A percentile compares a stretch with the other conserved stretches of the same genome.
These are phyloP conservation scores for Synergus gifuensis DNA, from an alignment of 2,888 invertebrate genomes.

Conservation along the genomic window DNA sequence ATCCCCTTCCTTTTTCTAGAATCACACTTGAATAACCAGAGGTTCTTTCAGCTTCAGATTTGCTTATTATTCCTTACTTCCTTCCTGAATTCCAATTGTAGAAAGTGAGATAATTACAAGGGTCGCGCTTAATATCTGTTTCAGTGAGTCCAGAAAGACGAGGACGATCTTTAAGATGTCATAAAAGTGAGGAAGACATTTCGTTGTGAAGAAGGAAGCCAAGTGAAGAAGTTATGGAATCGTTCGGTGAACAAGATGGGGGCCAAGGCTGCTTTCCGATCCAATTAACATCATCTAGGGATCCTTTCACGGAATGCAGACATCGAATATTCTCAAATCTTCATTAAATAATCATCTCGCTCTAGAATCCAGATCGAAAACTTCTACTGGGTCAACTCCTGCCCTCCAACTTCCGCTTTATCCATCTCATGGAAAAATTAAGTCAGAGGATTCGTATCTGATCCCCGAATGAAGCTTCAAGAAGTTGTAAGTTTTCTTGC, in stretches of 20 bases:
- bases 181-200: conserved; percentile 12
- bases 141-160: conserved; percentile 14
- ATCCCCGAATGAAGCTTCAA: conserved; percentile 11
- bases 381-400: neutral
- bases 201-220: neutral
- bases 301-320: neutral
- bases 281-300: neutral
- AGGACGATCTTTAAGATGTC: neutral
- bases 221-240: neutral
- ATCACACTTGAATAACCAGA: neutral
- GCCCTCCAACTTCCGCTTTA: neutral
- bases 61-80: neutral
- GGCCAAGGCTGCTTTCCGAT: neutral
- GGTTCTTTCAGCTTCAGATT: neutral
- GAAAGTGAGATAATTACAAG: conserved; percentile 28
- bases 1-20: no score
- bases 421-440: neutral
- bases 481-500: conserved; percentile 11
- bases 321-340: neutral
- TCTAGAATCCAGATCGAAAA: neutral
- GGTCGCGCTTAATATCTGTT: neutral
- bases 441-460: neutral
- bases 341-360: neutral
- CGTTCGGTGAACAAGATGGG: neutral
- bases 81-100: neutral